These are phyloP conservation scores for Poecilia wingei DNA, from an alignment of 2,797 vertebrate genomes.

Conservation along the genomic window DNA sequence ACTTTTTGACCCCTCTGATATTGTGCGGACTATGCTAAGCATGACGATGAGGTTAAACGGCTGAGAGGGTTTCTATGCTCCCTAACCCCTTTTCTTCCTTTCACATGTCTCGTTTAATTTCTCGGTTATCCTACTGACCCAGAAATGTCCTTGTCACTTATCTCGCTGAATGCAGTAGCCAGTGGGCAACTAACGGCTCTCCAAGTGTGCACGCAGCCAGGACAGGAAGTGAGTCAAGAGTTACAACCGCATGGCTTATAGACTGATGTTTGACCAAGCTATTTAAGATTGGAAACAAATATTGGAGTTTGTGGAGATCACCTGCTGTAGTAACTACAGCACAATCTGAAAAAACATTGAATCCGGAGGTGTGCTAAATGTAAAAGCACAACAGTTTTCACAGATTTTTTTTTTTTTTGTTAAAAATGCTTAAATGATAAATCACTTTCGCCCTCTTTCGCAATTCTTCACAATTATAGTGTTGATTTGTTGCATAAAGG, in stretches of 20 bases:
- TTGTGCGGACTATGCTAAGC: constrained; percentile 34
- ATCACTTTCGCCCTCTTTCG: background rate
- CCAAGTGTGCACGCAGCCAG: background rate
- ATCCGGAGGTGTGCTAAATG: background rate
- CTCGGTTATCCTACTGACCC: constrained; percentile 50
- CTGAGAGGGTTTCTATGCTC: constrained; percentile 65
- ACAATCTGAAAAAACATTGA: background rate
- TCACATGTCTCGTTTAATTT: constrained; percentile 16
- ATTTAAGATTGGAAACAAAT: background rate
- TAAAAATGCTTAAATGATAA: background rate
- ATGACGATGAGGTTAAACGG: constrained; percentile 31
- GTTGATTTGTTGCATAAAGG: background rate
- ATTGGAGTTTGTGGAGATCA: background rate
- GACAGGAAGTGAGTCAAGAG: background rate
- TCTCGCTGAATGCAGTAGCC: constrained; percentile 41
- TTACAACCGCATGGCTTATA: background rate
- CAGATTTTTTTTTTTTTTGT: background rate
- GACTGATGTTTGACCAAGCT: background rate
- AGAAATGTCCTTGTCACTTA: constrained; percentile 64
- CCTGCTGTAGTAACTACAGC: background rate
- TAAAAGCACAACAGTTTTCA: background rate
- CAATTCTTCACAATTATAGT: background rate
- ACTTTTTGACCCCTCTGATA: constrained; percentile 51
- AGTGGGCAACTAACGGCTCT: constrained; percentile 22
- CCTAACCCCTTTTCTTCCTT: constrained; percentile 20